Base-by-base conservation (phyloP, 2,113 vertebrate genomes). In the Thermophis baileyi region DNA sequence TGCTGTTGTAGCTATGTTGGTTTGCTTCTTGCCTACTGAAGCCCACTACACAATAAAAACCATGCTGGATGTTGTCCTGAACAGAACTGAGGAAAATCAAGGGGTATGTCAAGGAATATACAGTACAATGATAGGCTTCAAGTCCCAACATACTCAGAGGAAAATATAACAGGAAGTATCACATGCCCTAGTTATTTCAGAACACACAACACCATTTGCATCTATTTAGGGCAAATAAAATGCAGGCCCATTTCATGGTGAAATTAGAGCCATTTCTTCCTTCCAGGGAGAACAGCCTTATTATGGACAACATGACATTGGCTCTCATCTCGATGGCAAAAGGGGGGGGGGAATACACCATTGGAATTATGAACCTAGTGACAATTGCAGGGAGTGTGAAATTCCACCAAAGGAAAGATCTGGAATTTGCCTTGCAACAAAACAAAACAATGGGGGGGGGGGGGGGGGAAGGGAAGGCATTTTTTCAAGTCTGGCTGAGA, bases 261-360 rank as follows among this genome's bases (percentile, higher is more conserved):
- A 90, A 91, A 90, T 85, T 90, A 47, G 53, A 85, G 30, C 89
- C 60, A n/a, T 49, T n/a, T 74, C 69, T 74, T 12, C 93, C 46
- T 30, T 57, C 91, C 24, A 55, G 60, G 63, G 49, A 87, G 54
- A 92, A 90, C 90, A 81, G 85, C 25, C 27, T 60, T 25, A 90
- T 57, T 93, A 85, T 60, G 57, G 89, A 87, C 92, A 90, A 93
- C 27, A 25, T 90, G 89, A 90, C 90, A 93, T 90, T 60, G 74
- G 88, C 44, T 90, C 90, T 90, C 74, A 86, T 90, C 74, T 11
- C 11, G 2, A 50, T 4, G 11, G 3, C 2, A 57, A 90, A 88
- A 11, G n/a, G 44, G 44, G 44, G 44, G 44, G 44, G 44, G 44
- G 44, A 69, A 91, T 22, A 2, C 40, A 85, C 60, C n/a, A 40